Evolutionary conservation across 2,888 invertebrate species (phyloP), one percentile per base, ranked within the genome.

Genomic region (Pheosia gnoma): DNA sequence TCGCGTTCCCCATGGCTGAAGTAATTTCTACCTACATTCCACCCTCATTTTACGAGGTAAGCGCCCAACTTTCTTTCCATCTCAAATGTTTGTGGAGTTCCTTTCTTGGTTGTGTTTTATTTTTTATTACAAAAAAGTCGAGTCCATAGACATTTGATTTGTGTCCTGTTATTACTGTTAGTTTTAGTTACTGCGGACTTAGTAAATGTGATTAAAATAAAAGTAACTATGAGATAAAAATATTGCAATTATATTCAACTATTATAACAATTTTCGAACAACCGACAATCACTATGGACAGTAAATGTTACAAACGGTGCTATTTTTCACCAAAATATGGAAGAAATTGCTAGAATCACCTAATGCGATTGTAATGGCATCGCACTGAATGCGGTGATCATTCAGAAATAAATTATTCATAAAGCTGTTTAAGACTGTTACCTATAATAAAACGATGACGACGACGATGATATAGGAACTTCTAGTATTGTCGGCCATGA

Each of bases 1-100:
- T 98, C 70, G 98, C 98, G 13, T 98, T 99, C 90, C 98, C 98
- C 59, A 97, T 99, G 96, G 98, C 98, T 68, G 98, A 98, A 94
- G 98, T 98, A 77, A 98, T 98, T 85, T 98, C 98, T 55, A 97
- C 98, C 37, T 97, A 98, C 91, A 98, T 98, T 85, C 98, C 98
- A 80, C 97, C 98, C 71, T 97, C 98, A 43, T 98, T 98, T 90
- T 98, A 98, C 90, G 98, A 98, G 95, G 97, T 96, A 86, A 89
- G 88, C 80, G 70, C 60, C 66, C 62, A 65, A 59, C 57, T 43
- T 45, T 43, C 45, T 43, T 61, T 5, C n/a, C 41, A 8, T 36
- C 45, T 45, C 45, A 43, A 57, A 57, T 45, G 11, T 47, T 47
- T 11, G n/a, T 6, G 47, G 43, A 43, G 9, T 43, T 8, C 3